A percentile compares a stretch with the other conserved stretches of the same genome.
These are phyloP conservation scores for Acanthosepion lycidas DNA, from an alignment of 2,888 invertebrate species.

Conservation along the genomic window DNA sequence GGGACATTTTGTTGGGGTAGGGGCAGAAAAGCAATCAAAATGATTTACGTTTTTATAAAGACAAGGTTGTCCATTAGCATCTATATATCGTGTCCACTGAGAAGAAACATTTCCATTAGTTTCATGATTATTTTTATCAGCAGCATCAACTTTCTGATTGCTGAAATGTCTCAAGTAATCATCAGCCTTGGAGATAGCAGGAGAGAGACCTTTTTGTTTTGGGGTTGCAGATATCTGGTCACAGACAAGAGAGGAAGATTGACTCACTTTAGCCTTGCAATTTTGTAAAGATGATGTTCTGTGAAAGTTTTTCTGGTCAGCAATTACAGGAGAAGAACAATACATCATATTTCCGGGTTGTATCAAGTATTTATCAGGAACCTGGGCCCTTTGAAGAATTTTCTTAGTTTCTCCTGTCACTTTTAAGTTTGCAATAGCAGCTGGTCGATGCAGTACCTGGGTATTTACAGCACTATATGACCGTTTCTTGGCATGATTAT, in stretches of 20 bases:
- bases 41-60: neutral
- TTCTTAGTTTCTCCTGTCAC: slow-evolving; percentile 34
- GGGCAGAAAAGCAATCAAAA: neutral
- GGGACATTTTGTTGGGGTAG: neutral
- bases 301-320: neutral
- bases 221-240: neutral
- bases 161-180: neutral
- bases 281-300: neutral
- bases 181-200: neutral
- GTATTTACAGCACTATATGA: slow-evolving; percentile 13
- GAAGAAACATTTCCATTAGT: neutral
- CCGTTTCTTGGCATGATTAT: neutral
- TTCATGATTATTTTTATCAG: neutral
- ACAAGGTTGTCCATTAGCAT: neutral
- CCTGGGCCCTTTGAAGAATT: slow-evolving; percentile 38
- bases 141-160: neutral
- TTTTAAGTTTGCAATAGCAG: neutral
- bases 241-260: neutral
- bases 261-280: neutral
- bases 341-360: neutral
- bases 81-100: neutral
- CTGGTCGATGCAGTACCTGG: neutral
- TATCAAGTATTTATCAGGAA: neutral
- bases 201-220: neutral
- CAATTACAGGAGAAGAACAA: neutral